Percentiles rank a stretch among this genome's conserved stretches.
Conservation (phyloP, 2,797 vertebrate genomes). For the Alca torda region DNA sequence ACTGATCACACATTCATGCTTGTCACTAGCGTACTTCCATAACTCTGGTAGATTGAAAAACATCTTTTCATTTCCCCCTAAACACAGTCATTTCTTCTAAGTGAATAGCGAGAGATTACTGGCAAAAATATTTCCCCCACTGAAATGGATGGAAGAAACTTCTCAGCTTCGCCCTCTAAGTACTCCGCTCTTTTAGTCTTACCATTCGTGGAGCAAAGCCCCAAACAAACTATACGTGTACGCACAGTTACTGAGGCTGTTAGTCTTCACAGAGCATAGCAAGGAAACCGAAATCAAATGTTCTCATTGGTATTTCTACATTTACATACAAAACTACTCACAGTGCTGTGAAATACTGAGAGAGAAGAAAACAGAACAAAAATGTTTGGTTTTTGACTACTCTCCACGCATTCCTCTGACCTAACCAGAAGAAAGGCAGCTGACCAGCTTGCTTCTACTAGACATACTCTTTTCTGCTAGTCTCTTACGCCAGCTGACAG, state of each 20-base stretch:
- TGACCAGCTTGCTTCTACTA: background rate
- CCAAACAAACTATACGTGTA: background rate
- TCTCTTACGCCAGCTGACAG: background rate
- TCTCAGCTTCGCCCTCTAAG: background rate
- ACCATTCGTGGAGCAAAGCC: background rate
- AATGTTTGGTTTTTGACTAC: background rate
- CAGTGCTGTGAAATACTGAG: slow-evolving; percentile 2
- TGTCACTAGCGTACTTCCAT: background rate
- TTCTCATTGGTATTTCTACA: background rate
- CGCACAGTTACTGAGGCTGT: slow-evolving; percentile 2
- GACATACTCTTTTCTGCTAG: background rate
- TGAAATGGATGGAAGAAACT: background rate
- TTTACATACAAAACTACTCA: slow-evolving; percentile 12
- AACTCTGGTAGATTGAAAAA: background rate
- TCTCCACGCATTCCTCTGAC: background rate
- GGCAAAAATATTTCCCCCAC: background rate
- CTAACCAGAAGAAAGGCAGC: slow-evolving; percentile 7
- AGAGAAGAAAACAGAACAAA: background rate
- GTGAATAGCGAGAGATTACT: background rate
- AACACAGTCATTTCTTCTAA: background rate
- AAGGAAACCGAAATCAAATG: background rate
- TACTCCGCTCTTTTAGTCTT: background rate
- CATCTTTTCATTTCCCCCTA: slow-evolving; percentile 1
- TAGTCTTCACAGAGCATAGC: background rate
- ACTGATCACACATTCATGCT: slow-evolving; percentile 6